Base-by-base conservation (phyloP, 1,140 invertebrate species). In the Doryteuthis pealeii region DNA sequence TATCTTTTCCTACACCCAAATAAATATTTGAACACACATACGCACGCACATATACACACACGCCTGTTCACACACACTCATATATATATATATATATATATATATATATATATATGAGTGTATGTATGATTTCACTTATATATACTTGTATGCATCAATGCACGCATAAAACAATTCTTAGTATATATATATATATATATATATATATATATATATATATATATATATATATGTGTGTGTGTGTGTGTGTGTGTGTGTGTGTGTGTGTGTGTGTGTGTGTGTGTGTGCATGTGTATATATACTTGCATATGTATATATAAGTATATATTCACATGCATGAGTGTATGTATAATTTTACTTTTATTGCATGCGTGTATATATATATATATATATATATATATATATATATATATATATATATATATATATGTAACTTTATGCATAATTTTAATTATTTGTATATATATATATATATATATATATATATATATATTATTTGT, bases 231-330 rank as follows among this genome's bases (percentile, higher is more conserved):
- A 18, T 58, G 54, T 58, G 54, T 58, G 54, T 58, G 18, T 58
- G 18, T 58, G 54, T 58, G 54, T 58, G 54, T 58, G 54, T 58
- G 54, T 28, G 54, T 58, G 54, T 58, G 54, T 58, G 18, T 18
- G 54, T 58, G 54, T 58, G 54, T 58, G 54, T 28, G 54, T 58
- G 26, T 58, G 54, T 58, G 54, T 58, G 54, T 58, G 54, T 58
- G 54, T 58, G 54, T 58, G 54, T 58, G 54, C 15, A 15, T 58
- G 54, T 15, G 54, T 28, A 28, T 58, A 15, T 58, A 28, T 58
- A 28, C 15, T 3, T 58, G 15, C 15, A 28, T 58, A 28, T 58
- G 54, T 58, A 28, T 18, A 28, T 58, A 28, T 58, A 28, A 5
- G 15, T 58, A n/a, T 58, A 28, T 58, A 28, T 58, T 3, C 22